A percentile compares a stretch with the other conserved stretches of the same genome.
Conservation (phyloP, 2,113 vertebrate species). For the Otolemur garnettii region DNA sequence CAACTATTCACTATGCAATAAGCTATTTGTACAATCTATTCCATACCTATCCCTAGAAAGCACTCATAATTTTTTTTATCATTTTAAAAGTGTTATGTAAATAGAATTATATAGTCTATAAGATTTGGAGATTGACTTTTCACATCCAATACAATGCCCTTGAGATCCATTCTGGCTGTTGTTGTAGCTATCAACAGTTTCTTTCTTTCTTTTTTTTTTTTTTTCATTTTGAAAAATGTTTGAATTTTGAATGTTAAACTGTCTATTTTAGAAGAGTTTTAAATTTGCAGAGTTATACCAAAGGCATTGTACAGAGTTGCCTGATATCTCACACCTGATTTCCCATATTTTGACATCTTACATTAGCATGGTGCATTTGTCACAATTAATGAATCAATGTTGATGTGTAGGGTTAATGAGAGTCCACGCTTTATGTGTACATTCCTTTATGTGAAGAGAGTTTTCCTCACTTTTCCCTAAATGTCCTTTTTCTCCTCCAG, state of each 20-base stretch:
- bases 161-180: not conserved
- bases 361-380: rapidly evolving
- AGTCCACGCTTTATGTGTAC: not conserved
- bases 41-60: not conserved
- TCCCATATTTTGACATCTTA: not conserved
- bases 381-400: too few relatives aligned
- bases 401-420: too few relatives aligned
- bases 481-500: not conserved
- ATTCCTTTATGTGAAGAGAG: not conserved
- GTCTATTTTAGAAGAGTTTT: not conserved
- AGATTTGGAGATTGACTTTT: not conserved
- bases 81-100: not conserved
- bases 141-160: not conserved
- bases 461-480: not conserved
- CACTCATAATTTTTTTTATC: not conserved
- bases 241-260: not conserved
- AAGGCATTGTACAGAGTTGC: not conserved
- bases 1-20: too few relatives aligned
- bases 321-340: rapidly evolving
- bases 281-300: not conserved
- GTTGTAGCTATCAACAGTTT: not conserved
- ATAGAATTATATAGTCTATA: not conserved
- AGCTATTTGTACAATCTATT: not conserved
- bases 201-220: not conserved
- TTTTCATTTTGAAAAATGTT: not conserved